Conservation (phyloP, 2,113 vertebrate genomes). For the Tursiops truncatus region DNA sequence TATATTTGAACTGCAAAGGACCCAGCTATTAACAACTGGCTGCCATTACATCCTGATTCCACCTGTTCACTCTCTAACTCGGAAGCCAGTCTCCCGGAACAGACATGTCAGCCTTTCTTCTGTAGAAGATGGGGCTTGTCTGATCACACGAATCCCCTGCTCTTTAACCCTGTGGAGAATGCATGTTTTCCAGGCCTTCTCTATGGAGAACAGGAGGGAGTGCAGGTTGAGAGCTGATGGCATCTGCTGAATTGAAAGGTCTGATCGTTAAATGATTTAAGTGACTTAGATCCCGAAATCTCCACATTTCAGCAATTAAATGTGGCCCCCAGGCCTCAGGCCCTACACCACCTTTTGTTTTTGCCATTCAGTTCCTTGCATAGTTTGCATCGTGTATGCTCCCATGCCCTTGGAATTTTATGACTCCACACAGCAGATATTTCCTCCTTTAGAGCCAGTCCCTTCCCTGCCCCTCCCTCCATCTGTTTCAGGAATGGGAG, state of each 20-base stretch:
- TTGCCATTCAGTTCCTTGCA: background rate
- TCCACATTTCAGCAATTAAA: background rate
- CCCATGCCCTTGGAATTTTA: slow-evolving; percentile 68
- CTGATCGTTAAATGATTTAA: background rate
- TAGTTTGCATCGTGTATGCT: background rate
- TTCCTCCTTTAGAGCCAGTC: slow-evolving; percentile 52
- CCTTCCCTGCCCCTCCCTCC: slow-evolving; percentile 49
- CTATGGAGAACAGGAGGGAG: background rate
- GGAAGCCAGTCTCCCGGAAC: background rate
- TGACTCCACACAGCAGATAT: slow-evolving; percentile 64
- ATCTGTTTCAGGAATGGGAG: slow-evolving; percentile 26
- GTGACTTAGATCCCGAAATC: background rate
- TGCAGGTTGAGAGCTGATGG: background rate
- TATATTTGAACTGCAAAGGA: background rate
- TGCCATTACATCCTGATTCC: background rate
- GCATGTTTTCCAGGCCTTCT: background rate
- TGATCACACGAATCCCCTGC: background rate
- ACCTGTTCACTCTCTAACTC: background rate
- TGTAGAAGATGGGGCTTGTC: background rate
- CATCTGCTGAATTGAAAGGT: background rate
- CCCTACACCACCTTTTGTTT: background rate
- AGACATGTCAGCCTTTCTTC: background rate
- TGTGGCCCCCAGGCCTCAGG: too few relatives aligned
- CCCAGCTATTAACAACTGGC: background rate
- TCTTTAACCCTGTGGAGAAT: background rate